Percentiles rank a stretch among this genome's conserved stretches.
phyloP scores from a whole-genome alignment of 2,797 vertebrate species.

The Siniperca obscura region DNA sequence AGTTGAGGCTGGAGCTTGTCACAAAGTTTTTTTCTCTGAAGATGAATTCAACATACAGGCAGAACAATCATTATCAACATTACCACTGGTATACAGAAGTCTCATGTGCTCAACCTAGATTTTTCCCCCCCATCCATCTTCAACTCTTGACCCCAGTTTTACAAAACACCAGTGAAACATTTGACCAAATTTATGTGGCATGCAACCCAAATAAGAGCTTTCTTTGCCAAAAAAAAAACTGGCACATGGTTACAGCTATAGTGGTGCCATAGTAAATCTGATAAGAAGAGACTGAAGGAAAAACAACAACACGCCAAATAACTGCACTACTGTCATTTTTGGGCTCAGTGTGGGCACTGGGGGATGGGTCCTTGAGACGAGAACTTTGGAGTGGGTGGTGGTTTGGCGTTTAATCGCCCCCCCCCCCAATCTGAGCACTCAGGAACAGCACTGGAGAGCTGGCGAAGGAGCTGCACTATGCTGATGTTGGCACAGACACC shows the following conservation, averaged over 20 bases:
- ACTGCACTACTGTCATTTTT: slow-evolving; percentile 88
- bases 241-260: slow-evolving; percentile 60
- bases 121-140: slow-evolving; percentile 7
- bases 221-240: slow-evolving; percentile 55
- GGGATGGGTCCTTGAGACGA: slow-evolving; percentile 41
- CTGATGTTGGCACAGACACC: slow-evolving; percentile 91
- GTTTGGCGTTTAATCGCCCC: slow-evolving; percentile 68
- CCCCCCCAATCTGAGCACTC: slow-evolving; percentile 53
- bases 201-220: slow-evolving; percentile 58
- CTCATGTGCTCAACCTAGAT: slow-evolving; percentile 24
- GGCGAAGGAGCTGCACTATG: slow-evolving; percentile 35
- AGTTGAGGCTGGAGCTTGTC: slow-evolving; percentile 43
- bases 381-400: slow-evolving; percentile 49
- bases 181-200: slow-evolving; percentile 66
- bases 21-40: slow-evolving; percentile 43
- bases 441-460: slow-evolving; percentile 12
- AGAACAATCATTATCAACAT: slow-evolving; percentile 54
- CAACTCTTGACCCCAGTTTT: slow-evolving; percentile 52
- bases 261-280: slow-evolving; percentile 68
- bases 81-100: slow-evolving; percentile 32
- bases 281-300: slow-evolving; percentile 71
- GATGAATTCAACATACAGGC: slow-evolving; percentile 48
- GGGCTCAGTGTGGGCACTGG: slow-evolving; percentile 42
- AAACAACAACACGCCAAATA: slow-evolving; percentile 66
- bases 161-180: slow-evolving; percentile 62